Conservation (phyloP, 2,113 vertebrate genomes). For the Dicerorhinus sumatrensis region DNA sequence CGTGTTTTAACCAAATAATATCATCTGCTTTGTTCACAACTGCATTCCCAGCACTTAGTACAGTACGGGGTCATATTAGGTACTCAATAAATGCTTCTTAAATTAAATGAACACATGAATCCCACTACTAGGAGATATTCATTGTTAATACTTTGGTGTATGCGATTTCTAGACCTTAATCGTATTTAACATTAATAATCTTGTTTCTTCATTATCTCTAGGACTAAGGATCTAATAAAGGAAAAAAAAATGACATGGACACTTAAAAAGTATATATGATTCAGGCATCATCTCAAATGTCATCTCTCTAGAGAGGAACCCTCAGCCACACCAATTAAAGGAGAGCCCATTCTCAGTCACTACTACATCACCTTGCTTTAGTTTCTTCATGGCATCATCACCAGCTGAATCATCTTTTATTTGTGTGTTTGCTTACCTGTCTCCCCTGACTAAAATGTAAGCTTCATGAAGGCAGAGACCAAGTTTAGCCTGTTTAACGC, state of each 20-base stretch:
- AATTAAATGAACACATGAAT: not conserved
- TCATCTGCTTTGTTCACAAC: not conserved
- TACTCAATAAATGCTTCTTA: not conserved
- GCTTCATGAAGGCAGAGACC: not conserved
- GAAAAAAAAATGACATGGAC: not conserved
- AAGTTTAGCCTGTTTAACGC: not conserved
- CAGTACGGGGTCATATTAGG: not conserved
- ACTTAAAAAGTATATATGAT: not conserved
- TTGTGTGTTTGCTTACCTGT: not conserved
- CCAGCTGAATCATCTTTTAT: not conserved
- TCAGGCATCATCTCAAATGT: not conserved
- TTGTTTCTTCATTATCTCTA: not conserved
- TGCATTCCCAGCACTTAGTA: not conserved
- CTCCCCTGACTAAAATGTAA: not conserved
- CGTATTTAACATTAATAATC: not conserved
- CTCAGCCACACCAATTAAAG: not conserved
- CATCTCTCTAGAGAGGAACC: not conserved
- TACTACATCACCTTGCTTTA: not conserved
- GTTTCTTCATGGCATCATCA: not conserved
- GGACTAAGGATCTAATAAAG: not conserved
- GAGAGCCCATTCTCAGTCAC: not conserved
- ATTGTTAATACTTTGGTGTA: not conserved
- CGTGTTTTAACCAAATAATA: not conserved
- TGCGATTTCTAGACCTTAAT: not conserved
- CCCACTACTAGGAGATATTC: not conserved